A percentile compares a stretch with the other conserved stretches of the same genome.
These are phyloP conservation scores for Seriola rivoliana DNA, from an alignment of 2,113 vertebrate genomes.

Conservation along the genomic window DNA sequence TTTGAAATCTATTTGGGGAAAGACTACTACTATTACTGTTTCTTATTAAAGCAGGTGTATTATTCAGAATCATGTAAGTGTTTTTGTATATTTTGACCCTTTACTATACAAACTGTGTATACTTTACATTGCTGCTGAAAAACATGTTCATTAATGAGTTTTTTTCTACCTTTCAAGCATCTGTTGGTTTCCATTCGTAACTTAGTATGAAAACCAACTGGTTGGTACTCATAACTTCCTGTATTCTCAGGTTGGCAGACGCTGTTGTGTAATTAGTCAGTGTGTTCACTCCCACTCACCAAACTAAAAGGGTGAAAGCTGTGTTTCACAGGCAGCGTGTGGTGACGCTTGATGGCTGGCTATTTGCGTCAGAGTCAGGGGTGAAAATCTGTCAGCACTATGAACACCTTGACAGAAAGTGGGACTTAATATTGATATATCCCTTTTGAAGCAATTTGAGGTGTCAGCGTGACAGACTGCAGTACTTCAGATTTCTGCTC, in stretches of 20 bases:
- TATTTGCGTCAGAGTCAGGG: constrained; percentile 4
- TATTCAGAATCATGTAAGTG: not conserved
- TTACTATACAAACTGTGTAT: not conserved
- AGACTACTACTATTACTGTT: not conserved
- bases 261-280: constrained; percentile 27
- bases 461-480: constrained; percentile 5
- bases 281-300: constrained; percentile 37
- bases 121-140: not conserved
- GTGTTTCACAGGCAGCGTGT: constrained; percentile 21
- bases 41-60: not conserved
- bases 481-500: not conserved
- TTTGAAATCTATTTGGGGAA: not conserved
- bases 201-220: constrained; percentile 2
- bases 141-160: not conserved
- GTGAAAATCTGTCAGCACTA: constrained; percentile 30
- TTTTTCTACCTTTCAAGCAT: not conserved
- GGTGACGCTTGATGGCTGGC: constrained; percentile 12
- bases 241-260: constrained; percentile 8
- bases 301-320: constrained; percentile 36
- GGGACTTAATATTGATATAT: constrained; percentile 24
- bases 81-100: not conserved
- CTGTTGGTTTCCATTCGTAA: not conserved
- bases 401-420: constrained; percentile 11
- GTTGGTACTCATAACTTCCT: not conserved
- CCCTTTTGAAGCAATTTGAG: constrained; percentile 30